phyloP scores from a whole-genome alignment of 53 echinoderm and acorn worm species.

The Echinarachnius parma region DNA sequence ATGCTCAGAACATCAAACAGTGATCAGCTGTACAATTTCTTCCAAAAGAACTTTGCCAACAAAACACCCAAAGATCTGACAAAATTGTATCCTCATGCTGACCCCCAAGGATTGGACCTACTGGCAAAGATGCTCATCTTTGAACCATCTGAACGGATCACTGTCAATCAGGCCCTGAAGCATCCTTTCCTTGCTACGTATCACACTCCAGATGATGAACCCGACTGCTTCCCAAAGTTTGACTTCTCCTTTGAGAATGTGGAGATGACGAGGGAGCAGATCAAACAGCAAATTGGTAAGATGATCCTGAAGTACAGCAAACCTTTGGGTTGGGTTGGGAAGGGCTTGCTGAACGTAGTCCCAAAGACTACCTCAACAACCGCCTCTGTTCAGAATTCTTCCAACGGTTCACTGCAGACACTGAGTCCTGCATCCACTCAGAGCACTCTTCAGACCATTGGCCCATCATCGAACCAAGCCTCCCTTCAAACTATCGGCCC shows the following conservation, averaged over 20 bases:
- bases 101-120: conserved; percentile 68
- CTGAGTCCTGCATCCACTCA: conserved; percentile 10
- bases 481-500: conserved; percentile 23
- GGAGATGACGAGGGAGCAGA: conserved; percentile 77
- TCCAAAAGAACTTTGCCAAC: conserved; percentile 74
- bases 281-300: conserved; percentile 77
- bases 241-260: conserved; percentile 92
- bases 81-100: conserved; percentile 55
- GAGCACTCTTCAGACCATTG: conserved; percentile 25
- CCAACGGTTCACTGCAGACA: conserved; percentile 13
- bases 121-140: conserved; percentile 88
- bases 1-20: conserved; percentile 79
- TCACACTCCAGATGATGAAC: conserved; percentile 88
- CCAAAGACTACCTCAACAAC: conserved; percentile 13
- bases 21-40: conserved; percentile 85
- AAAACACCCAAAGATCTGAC: conserved; percentile 52
- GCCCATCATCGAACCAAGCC: background rate
- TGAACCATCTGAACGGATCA: conserved; percentile 74
- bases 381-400: background rate
- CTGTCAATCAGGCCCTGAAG: conserved; percentile 70
- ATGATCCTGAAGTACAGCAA: conserved; percentile 90
- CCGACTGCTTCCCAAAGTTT: conserved; percentile 79
- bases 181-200: conserved; percentile 89
- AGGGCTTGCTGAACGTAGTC: conserved; percentile 33
- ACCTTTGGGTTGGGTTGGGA: conserved; percentile 50